Percentiles rank a stretch among this genome's conserved stretches.
Conservation (phyloP, 2,113 vertebrate genomes). For the Acanthisitta chloris region DNA sequence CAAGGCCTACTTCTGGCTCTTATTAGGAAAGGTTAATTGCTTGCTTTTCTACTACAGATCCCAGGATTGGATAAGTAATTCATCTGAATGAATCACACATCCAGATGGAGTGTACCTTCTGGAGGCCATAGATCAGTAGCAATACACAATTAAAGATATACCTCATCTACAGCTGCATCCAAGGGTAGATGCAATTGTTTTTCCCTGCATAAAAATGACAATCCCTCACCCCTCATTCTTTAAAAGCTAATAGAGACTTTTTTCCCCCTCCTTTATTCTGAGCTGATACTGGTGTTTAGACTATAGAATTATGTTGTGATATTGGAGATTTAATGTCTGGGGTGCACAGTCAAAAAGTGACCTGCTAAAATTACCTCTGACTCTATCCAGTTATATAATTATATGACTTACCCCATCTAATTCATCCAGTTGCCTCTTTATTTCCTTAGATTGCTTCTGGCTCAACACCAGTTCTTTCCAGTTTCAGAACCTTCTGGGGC, state of each 20-base stretch:
- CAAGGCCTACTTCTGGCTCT: conserved; percentile 28
- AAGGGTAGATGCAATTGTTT: neutral
- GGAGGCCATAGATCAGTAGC: neutral
- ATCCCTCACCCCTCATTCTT: neutral
- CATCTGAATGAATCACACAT: conserved; percentile 18
- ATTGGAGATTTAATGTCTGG: neutral
- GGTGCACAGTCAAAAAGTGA: neutral
- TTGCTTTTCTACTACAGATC: conserved; percentile 46
- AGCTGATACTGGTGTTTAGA: neutral
- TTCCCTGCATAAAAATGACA: neutral
- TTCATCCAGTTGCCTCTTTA: neutral
- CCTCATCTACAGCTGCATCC: neutral
- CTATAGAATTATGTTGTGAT: neutral
- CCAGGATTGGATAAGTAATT: conserved; percentile 13
- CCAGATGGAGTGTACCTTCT: conserved; percentile 7
- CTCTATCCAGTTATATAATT: neutral
- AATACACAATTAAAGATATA: neutral
- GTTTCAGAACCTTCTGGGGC: neutral
- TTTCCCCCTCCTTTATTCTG: neutral
- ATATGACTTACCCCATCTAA: neutral
- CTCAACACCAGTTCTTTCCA: neutral
- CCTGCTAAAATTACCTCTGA: neutral
- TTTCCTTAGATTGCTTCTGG: neutral
- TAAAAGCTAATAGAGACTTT: neutral
- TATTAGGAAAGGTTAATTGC: conserved; percentile 65